Percentiles rank a stretch among this genome's conserved stretches.
Evolutionary conservation across 2,888 invertebrate genomes (phyloP).

Genomic region (Limnephilus auricula): DNA sequence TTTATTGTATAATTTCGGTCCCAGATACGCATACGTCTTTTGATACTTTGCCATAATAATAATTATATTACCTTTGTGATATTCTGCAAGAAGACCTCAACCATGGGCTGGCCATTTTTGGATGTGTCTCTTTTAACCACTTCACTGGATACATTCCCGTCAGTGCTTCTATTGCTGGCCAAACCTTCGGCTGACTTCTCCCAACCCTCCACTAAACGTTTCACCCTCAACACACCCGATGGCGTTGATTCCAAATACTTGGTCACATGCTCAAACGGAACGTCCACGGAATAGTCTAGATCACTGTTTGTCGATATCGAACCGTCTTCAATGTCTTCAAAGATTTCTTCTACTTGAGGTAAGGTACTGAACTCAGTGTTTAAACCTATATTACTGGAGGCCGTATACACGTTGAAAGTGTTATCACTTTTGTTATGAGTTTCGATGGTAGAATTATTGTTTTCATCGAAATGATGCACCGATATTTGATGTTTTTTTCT

Average conservation of each 20-base stretch:
- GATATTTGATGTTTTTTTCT: constrained; percentile 60
- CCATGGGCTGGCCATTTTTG: constrained; percentile 58
- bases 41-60: too few relatives aligned
- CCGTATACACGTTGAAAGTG: background rate
- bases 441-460: background rate
- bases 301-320: constrained; percentile 30
- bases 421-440: background rate
- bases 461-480: constrained; percentile 11
- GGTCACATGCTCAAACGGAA: constrained; percentile 56
- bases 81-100: constrained; percentile 65
- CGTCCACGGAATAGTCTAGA: constrained; percentile 43
- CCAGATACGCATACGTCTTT: too few relatives aligned
- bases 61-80: constrained; percentile 58
- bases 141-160: constrained; percentile 47
- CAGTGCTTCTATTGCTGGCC: constrained; percentile 11
- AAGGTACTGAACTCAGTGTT: background rate
- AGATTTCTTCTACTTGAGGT: constrained; percentile 13
- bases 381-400: background rate
- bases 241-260: constrained; percentile 55
- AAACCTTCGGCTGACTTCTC: background rate
- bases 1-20: too few relatives aligned
- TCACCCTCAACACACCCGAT: constrained; percentile 39
- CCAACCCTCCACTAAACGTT: background rate
- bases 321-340: constrained; percentile 41
- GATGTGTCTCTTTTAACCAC: constrained; percentile 62